These are phyloP conservation scores for Myotis pilosus DNA, from an alignment of 2,797 vertebrate genomes.

Conservation along the genomic window DNA sequence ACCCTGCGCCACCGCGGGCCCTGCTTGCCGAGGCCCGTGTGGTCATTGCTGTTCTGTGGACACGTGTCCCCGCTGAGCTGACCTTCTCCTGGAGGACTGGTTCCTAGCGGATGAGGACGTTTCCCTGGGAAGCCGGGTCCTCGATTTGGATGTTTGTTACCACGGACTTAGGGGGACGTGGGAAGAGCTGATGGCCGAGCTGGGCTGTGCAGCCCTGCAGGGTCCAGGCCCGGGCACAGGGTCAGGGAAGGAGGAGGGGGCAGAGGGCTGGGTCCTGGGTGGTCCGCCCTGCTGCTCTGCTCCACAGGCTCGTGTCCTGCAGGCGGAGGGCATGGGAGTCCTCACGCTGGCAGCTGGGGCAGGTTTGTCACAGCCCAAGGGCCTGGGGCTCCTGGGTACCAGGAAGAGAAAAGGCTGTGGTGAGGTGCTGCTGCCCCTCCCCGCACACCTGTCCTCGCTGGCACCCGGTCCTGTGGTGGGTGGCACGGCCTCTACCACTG, in stretches of 20 bases:
- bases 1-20: neutral
- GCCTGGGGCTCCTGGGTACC: neutral
- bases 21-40: neutral
- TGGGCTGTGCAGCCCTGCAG: neutral
- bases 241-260: neutral
- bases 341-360: neutral
- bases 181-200: neutral
- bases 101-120: neutral
- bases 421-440: neutral
- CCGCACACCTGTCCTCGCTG: too few relatives aligned
- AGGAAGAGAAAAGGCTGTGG: neutral
- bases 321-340: neutral
- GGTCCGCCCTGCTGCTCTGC: fast-evolving
- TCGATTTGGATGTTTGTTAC: neutral
- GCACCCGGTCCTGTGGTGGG: fast-evolving
- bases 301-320: fast-evolving
- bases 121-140: neutral
- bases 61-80: neutral
- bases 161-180: fast-evolving
- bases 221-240: neutral
- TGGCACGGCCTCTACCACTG: neutral
- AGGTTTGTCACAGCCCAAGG: neutral
- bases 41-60: neutral
- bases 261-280: too few relatives aligned
- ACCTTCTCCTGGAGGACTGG: neutral